Percentiles rank a stretch among this genome's conserved stretches.
Conservation (phyloP, 2,888 invertebrate species). For the Eugnorisma glareosa region DNA sequence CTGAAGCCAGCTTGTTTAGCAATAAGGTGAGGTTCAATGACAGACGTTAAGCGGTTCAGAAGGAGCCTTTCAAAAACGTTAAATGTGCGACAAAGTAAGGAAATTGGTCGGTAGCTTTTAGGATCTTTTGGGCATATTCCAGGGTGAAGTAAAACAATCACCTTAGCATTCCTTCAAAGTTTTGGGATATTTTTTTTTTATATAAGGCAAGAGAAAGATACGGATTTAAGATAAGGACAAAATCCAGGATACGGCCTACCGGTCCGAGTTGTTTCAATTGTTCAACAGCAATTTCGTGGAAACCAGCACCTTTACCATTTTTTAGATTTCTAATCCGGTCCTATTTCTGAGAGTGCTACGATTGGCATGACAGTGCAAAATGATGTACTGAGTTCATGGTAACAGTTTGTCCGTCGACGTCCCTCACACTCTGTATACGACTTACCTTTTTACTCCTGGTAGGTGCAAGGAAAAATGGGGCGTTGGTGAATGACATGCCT, state of each 20-base stretch:
- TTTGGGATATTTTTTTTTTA: background rate
- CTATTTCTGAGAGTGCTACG: background rate
- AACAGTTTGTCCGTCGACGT: too few relatives aligned
- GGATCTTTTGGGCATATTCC: background rate
- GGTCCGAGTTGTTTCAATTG: background rate
- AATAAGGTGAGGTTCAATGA: too few relatives aligned
- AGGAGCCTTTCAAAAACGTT: background rate
- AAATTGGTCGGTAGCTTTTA: background rate
- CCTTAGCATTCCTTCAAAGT: background rate
- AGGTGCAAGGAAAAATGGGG: conserved; percentile 96
- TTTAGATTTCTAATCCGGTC: too few relatives aligned
- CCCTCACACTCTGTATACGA: background rate
- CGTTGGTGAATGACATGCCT: conserved; percentile 97
- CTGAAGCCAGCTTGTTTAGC: too few relatives aligned
- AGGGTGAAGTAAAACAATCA: background rate
- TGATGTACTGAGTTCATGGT: background rate
- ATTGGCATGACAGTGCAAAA: background rate
- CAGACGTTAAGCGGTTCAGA: too few relatives aligned
- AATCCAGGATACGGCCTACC: background rate
- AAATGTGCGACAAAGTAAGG: background rate
- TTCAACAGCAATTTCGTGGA: background rate
- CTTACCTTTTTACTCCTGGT: conserved; percentile 94
- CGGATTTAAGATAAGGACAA: background rate
- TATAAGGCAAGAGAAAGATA: too few relatives aligned
- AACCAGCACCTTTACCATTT: background rate